These are phyloP conservation scores for Megalonaias nervosa DNA, from an alignment of 1,140 invertebrate species.

Conservation along the genomic window DNA sequence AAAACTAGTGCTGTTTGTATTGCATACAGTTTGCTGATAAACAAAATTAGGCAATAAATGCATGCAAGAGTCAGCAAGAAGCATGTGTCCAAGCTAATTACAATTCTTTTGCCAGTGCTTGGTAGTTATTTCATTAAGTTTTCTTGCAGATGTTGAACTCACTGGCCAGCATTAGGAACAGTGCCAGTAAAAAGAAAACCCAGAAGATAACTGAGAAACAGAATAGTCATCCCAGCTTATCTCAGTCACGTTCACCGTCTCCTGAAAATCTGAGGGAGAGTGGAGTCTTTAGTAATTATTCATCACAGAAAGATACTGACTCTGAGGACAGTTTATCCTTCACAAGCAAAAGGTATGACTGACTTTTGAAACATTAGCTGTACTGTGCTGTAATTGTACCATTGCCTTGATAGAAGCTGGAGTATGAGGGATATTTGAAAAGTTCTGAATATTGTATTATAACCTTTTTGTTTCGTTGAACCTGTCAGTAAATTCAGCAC, in stretches of 20 bases:
- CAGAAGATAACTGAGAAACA: constrained; percentile 61
- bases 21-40: too few relatives aligned
- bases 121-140: constrained; percentile 11
- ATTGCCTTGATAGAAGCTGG: too few relatives aligned
- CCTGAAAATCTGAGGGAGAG: constrained; percentile 56
- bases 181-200: constrained; percentile 67
- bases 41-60: not conserved
- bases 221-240: constrained; percentile 42
- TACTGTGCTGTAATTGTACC: too few relatives aligned
- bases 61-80: not conserved
- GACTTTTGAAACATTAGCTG: too few relatives aligned
- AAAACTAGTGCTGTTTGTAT: too few relatives aligned
- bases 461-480: too few relatives aligned
- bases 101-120: not conserved
- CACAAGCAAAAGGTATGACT: constrained; percentile 46
- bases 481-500: too few relatives aligned
- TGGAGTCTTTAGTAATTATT: constrained; percentile 53
- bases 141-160: constrained; percentile 53
- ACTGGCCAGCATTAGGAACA: constrained; percentile 63
- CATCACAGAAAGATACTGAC: constrained; percentile 33
- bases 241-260: constrained; percentile 50
- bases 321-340: constrained; percentile 35
- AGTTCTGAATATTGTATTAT: too few relatives aligned
- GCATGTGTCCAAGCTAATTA: constrained; percentile 8
- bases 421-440: too few relatives aligned